A percentile compares a stretch with the other conserved stretches of the same genome.
These are phyloP conservation scores for Meleagris gallopavo DNA, from an alignment of 2,113 vertebrate species.

Conservation along the genomic window DNA sequence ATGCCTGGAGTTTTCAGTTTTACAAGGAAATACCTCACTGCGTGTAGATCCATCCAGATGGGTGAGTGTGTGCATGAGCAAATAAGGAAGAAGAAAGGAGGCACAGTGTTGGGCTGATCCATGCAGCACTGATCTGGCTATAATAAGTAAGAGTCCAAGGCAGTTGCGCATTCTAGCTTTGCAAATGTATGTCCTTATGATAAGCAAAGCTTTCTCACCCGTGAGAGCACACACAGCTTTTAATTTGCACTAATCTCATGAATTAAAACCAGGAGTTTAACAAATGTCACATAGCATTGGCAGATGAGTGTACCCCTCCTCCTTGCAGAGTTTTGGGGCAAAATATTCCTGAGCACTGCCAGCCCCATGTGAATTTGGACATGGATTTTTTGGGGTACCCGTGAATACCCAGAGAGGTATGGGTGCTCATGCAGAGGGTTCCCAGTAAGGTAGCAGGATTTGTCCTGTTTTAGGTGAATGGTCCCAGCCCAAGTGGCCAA, in stretches of 20 bases:
- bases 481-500: neutral
- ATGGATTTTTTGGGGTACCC: neutral
- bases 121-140: neutral
- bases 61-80: neutral
- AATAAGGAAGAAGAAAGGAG: neutral
- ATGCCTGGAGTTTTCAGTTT: neutral
- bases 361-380: neutral
- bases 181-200: neutral
- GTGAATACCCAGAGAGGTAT: neutral
- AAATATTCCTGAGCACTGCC: neutral
- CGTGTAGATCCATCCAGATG: neutral
- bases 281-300: rapidly evolving
- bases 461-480: neutral
- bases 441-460: neutral
- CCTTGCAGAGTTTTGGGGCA: neutral
- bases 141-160: neutral
- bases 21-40: neutral
- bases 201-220: neutral
- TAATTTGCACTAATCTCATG: neutral
- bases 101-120: neutral
- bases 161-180: neutral
- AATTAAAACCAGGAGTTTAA: neutral
- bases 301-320: neutral
- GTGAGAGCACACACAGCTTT: neutral
- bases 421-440: neutral